A percentile compares a stretch with the other conserved stretches of the same genome.
Conservation (phyloP, 2,113 vertebrate species). For the Carlito syrichta region DNA sequence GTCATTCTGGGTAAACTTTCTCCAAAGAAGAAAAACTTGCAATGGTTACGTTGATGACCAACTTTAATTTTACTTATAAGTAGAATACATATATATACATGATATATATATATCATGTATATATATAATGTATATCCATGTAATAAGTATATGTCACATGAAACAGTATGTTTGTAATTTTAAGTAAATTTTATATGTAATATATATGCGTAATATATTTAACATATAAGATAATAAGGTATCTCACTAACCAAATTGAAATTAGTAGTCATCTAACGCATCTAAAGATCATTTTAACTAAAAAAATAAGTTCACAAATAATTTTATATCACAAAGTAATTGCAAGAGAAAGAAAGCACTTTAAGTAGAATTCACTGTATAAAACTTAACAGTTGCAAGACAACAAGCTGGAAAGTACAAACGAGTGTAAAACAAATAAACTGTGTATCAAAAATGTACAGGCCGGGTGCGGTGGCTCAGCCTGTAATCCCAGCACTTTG, state of each 20-base stretch:
- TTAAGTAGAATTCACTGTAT: background rate
- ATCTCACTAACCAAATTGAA: background rate
- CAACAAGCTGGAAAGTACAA: too few relatives aligned
- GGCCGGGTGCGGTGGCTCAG: too few relatives aligned
- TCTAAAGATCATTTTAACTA: background rate
- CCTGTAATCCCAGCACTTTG: too few relatives aligned
- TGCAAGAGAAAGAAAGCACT: background rate
- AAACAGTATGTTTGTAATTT: background rate
- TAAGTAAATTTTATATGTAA: background rate
- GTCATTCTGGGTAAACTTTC: background rate
- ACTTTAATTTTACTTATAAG: slow-evolving; percentile 9
- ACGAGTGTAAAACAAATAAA: background rate
- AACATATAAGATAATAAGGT: background rate
- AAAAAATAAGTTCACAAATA: background rate
- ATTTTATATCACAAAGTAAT: background rate
- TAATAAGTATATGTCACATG: background rate
- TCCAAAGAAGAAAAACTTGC: slow-evolving; percentile 13
- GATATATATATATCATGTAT: background rate
- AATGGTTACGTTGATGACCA: background rate
- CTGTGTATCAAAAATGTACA: too few relatives aligned
- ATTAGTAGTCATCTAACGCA: background rate
- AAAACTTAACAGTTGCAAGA: background rate
- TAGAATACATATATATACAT: background rate
- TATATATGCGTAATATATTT: background rate
- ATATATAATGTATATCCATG: background rate